Conservation (phyloP, 2,113 vertebrate species). For the Gnathonemus longibarbis region DNA sequence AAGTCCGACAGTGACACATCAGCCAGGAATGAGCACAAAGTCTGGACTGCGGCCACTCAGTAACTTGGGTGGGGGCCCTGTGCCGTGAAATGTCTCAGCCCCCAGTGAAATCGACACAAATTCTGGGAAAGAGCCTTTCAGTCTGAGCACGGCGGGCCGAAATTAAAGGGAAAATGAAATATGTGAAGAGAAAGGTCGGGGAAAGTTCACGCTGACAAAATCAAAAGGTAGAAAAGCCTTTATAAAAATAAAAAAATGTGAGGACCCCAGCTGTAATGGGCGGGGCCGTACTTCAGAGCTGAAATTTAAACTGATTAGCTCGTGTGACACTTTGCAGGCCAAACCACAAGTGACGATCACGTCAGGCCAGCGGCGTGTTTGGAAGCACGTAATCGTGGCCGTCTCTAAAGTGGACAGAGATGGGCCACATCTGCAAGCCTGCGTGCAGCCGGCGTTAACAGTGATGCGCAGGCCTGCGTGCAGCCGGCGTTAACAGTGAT, state of each 20-base stretch:
- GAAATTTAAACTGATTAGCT: background rate
- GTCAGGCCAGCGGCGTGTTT: background rate
- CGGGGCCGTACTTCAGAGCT: background rate
- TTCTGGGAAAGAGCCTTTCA: background rate
- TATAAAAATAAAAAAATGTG: background rate
- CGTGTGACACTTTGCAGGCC: background rate
- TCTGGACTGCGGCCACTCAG: background rate
- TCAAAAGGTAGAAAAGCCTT: background rate
- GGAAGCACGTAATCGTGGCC: background rate
- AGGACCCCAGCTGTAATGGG: background rate
- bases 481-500: background rate
- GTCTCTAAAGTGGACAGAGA: background rate
- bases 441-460: background rate
- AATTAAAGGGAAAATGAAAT: background rate
- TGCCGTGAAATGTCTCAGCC: background rate
- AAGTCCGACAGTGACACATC: conserved; percentile 3
- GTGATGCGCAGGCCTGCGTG: background rate
- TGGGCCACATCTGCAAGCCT: background rate
- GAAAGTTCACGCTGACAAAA: background rate
- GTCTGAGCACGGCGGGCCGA: background rate
- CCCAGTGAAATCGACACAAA: background rate
- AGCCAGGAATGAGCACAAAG: conserved; percentile 9
- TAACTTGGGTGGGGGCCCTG: background rate
- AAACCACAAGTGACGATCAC: background rate
- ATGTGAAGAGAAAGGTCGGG: background rate